Conservation (phyloP, 2,113 vertebrate genomes). For the Aegithalos caudatus region DNA sequence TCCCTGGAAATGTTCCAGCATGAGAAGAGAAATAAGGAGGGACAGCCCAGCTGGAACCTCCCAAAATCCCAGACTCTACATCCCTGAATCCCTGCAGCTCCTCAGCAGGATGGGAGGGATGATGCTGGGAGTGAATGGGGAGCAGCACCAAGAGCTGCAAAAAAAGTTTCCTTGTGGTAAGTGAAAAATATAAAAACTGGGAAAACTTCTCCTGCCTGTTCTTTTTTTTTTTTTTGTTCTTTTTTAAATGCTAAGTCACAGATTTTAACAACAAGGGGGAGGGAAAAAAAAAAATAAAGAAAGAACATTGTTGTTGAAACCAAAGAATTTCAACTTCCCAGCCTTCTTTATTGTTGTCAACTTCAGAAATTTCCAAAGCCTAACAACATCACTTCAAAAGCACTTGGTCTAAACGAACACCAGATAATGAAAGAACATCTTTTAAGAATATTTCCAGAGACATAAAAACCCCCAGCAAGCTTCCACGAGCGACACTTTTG, state of each 20-base stretch:
- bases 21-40: rapidly evolving
- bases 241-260: neutral
- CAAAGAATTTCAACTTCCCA: slow-evolving; percentile 12
- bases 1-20: rapidly evolving
- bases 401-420: slow-evolving; percentile 15
- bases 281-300: neutral
- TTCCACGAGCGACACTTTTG: slow-evolving; percentile 28
- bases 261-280: neutral
- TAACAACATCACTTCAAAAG: slow-evolving; percentile 48
- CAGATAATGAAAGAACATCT: slow-evolving; percentile 48
- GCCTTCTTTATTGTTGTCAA: neutral
- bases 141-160: neutral
- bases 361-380: slow-evolving; percentile 11
- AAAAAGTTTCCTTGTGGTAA: neutral
- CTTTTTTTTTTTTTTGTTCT: neutral
- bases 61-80: neutral
- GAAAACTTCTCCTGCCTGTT: neutral
- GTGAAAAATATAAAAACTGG: neutral
- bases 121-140: neutral
- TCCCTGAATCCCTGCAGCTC: neutral
- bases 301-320: neutral
- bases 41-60: neutral
- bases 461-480: neutral
- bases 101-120: neutral
- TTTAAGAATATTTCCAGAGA: slow-evolving; percentile 39